phyloP scores from a whole-genome alignment of 2,888 invertebrate species.

The Xylophagus ater region DNA sequence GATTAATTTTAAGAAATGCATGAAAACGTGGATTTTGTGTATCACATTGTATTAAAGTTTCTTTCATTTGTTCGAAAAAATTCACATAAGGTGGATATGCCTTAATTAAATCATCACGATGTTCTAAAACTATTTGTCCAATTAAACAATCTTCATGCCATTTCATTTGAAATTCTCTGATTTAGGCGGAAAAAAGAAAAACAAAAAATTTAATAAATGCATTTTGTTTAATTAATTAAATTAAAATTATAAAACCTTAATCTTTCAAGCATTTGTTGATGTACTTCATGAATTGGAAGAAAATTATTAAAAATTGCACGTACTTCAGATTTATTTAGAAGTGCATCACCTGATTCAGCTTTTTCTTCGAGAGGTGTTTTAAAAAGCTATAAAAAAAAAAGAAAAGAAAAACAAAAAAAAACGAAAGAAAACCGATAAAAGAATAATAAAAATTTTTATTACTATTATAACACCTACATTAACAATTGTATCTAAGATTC shows the following conservation, averaged over 20 bases:
- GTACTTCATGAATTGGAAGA: conserved; percentile 87
- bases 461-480: conserved; percentile 56
- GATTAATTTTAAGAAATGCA: conserved; percentile 93
- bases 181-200: conserved; percentile 2
- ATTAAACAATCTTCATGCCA: conserved; percentile 84
- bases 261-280: conserved; percentile 60
- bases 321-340: conserved; percentile 82
- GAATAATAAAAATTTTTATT: background rate
- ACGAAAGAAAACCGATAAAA: background rate
- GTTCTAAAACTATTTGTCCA: conserved; percentile 79
- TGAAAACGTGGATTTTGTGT: conserved; percentile 90
- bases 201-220: conserved; percentile 3
- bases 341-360: conserved; percentile 60
- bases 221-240: background rate
- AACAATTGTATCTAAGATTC: conserved; percentile 85
- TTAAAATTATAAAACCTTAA: conserved; percentile 30
- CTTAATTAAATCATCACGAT: conserved; percentile 78
- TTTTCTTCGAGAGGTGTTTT: conserved; percentile 85
- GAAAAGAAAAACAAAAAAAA: conserved; percentile 2
- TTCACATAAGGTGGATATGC: conserved; percentile 98
- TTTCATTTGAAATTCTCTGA: conserved; percentile 37
- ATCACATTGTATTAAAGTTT: conserved; percentile 83
- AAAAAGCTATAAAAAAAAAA: conserved; percentile 58
- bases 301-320: conserved; percentile 94
- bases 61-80: conserved; percentile 95